A percentile compares a stretch with the other conserved stretches of the same genome.
phyloP scores from a whole-genome alignment of 2,888 invertebrate species.

The Cephonodes hylas region DNA sequence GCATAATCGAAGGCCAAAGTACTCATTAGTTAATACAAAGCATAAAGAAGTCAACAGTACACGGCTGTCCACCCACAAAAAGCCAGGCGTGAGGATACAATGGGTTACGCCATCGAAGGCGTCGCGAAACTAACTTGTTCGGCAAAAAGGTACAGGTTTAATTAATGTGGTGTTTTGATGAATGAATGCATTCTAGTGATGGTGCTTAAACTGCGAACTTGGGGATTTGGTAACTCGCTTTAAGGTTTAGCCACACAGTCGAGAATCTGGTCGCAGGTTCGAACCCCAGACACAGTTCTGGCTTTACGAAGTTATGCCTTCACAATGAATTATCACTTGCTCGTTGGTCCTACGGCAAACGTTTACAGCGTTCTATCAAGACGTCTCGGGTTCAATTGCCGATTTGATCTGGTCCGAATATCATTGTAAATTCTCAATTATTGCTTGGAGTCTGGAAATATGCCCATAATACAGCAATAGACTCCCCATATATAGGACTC shows the following conservation, averaged over 20 bases:
- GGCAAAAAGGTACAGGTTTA: background rate
- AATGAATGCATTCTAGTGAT: background rate
- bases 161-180: background rate
- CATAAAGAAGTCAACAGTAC: background rate
- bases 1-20: background rate
- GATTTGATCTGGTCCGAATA: background rate
- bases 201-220: background rate
- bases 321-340: too few relatives aligned
- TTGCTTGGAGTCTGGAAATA: too few relatives aligned
- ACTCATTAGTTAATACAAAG: background rate
- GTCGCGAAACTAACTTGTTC: background rate
- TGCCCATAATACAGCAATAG: too few relatives aligned
- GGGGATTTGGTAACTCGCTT: background rate
- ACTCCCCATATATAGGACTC: too few relatives aligned
- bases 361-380: background rate
- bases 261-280: too few relatives aligned
- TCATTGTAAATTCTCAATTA: too few relatives aligned
- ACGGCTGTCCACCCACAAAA: conserved; percentile 7
- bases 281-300: too few relatives aligned
- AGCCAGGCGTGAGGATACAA: background rate
- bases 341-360: too few relatives aligned
- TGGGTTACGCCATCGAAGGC: background rate
- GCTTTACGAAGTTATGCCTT: too few relatives aligned
- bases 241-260: too few relatives aligned
- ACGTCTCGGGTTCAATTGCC: background rate